Evolutionary conservation across 2,797 vertebrate species (phyloP), one percentile per base, ranked within the genome.

Genomic region (Mico argentatus): DNA sequence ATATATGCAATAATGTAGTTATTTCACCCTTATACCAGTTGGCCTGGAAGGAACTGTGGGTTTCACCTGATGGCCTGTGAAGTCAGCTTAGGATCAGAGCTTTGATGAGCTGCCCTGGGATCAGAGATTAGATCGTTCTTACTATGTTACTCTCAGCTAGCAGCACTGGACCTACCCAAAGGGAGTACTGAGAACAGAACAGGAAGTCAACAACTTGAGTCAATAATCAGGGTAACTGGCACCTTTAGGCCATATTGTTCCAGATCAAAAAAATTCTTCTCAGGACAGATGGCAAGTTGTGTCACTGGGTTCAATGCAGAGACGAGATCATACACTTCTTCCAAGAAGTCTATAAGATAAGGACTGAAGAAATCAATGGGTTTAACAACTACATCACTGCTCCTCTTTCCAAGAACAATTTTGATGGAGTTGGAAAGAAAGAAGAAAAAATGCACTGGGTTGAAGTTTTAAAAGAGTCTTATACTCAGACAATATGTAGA

Each of bases 321-420:
- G 27, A 72, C 7, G 30, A 88, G 77, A 77, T 67, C 50, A 50
- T 33, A 92, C 17, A 15, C 20, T 85, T 90, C 86, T 84, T 83
- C 86, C 17, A 86, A 93, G 48, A 94, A 77, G 15, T 88, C 55
- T 86, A 57, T 48, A 59, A 70, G 88, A 72, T 48, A 52, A 85
- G n/a, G 9, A 59, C 22, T 33, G 39, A 90, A 82, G 24, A 22
- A 72, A 27, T 83, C 50, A 90, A 6, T 57, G n/a, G 12, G 19
- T 46, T 87, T 83, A 90, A 59, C 2, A 88, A 36, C 30, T 57
- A 20, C 7, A 70, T 44, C 5, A 30, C 33, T 52, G 22, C 20
- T 52, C 15, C 50, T 94, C 61, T 72, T 82, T 70, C 86, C 26
- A 97, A 86, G 59, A 94, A 85, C 52, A 82, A 82, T 86, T 93